Percentiles rank a stretch among this genome's conserved stretches.
Evolutionary conservation across 1,140 invertebrate species (phyloP).

Genomic region (Anadara kagoshimensis): DNA sequence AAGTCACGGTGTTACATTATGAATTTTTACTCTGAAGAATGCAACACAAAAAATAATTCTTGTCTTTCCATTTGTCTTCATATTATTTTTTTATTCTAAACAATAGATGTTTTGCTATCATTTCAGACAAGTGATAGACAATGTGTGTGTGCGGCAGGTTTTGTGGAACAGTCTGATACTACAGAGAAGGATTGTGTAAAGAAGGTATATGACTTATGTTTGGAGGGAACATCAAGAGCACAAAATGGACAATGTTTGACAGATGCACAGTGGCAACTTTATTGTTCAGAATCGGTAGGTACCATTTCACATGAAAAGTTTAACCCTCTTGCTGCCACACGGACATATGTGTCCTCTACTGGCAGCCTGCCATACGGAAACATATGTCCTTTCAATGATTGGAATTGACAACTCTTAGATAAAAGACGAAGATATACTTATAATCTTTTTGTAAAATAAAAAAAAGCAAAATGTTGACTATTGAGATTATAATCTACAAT

Average conservation of each 20-base stretch:
- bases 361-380: no score
- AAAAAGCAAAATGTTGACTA: no score
- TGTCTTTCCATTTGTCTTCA: background rate
- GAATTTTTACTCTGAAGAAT: background rate
- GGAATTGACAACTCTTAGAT: no score
- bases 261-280: slow-evolving; percentile 51
- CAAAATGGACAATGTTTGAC: slow-evolving; percentile 62
- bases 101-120: slow-evolving; percentile 1
- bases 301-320: background rate
- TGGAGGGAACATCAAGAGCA: slow-evolving; percentile 48
- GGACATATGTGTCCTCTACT: no score
- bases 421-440: no score
- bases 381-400: no score
- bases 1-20: background rate
- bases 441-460: no score
- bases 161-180: slow-evolving; percentile 36
- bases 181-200: slow-evolving; percentile 60
- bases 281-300: slow-evolving; percentile 50
- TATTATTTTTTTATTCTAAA: background rate
- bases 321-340: no score
- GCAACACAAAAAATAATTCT: background rate
- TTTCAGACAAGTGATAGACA: slow-evolving; percentile 63
- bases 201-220: slow-evolving; percentile 65
- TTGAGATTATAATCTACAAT: no score
- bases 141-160: slow-evolving; percentile 66